These are phyloP conservation scores for Myanophis thanlyinensis DNA, from an alignment of 2,113 vertebrate species.

Conservation along the genomic window DNA sequence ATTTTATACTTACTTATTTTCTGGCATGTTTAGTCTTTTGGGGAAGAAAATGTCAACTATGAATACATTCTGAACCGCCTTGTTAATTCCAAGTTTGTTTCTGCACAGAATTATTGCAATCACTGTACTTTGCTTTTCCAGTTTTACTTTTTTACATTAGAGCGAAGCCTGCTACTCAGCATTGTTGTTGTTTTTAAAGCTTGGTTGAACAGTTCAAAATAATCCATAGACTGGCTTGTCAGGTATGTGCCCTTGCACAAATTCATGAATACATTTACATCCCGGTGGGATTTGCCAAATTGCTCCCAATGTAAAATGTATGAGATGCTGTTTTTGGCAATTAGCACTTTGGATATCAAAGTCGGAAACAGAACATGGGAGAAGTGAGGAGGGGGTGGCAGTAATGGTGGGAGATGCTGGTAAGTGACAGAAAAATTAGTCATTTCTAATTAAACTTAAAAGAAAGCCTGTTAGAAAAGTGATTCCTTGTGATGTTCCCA, in stretches of 20 bases:
- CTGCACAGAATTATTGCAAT: neutral
- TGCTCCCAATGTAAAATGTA: neutral
- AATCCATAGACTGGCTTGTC: neutral
- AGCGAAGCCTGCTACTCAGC: conserved; percentile 35
- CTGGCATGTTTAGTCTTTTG: conserved; percentile 46
- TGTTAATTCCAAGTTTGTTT: conserved; percentile 39
- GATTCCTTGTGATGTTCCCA: neutral
- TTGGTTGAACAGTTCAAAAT: conserved; percentile 3
- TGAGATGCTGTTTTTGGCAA: neutral
- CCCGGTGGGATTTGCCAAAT: neutral
- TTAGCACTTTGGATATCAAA: neutral
- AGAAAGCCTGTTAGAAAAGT: neutral
- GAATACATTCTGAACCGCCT: conserved; percentile 39
- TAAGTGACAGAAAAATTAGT: neutral
- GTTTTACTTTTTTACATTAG: conserved; percentile 16
- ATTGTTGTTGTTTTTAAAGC: conserved; percentile 1
- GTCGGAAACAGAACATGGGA: neutral
- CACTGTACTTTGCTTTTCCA: conserved; percentile 24
- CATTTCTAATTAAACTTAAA: neutral
- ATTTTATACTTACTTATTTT: conserved; percentile 26
- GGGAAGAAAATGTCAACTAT: neutral
- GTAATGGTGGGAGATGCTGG: neutral
- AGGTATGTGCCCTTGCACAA: neutral
- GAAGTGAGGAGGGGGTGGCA: rapidly evolving
- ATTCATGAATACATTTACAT: neutral